Conservation (phyloP, 2,797 vertebrate genomes). For the Sebastes dallii region DNA sequence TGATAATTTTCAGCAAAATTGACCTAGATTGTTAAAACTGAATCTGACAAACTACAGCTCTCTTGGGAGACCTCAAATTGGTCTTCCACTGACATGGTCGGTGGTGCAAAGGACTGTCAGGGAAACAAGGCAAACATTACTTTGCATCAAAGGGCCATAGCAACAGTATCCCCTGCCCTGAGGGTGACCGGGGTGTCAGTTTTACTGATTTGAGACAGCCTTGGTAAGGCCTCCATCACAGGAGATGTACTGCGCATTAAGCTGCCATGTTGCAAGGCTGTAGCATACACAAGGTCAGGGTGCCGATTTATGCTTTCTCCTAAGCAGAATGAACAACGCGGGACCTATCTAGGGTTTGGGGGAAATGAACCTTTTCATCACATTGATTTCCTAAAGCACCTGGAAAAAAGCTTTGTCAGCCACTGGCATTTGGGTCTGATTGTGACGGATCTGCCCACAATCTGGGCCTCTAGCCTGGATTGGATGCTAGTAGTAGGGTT, state of each 20-base stretch:
- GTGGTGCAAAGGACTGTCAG: constrained; percentile 45
- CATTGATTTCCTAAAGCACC: constrained; percentile 83
- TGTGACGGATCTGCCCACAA: constrained; percentile 80
- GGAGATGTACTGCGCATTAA: constrained; percentile 70
- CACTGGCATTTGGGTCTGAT: constrained; percentile 80
- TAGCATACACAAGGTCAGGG: constrained; percentile 78
- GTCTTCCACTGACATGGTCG: constrained; percentile 31
- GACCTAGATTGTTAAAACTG: neutral
- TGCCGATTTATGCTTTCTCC: constrained; percentile 78
- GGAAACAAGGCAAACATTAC: constrained; percentile 50
- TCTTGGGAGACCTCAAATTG: constrained; percentile 12
- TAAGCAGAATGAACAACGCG: constrained; percentile 76
- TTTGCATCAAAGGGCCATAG: constrained; percentile 61
- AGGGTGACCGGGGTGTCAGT: constrained; percentile 62
- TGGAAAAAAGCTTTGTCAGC: constrained; percentile 83
- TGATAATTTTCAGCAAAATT: neutral
- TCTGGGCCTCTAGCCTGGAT: constrained; percentile 66
- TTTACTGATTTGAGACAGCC: constrained; percentile 75
- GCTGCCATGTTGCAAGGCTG: constrained; percentile 67
- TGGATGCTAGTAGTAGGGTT: constrained; percentile 56
- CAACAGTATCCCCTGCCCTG: constrained; percentile 35
- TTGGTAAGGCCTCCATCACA: constrained; percentile 75
- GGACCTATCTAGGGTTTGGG: constrained; percentile 72
- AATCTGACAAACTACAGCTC: constrained; percentile 10
- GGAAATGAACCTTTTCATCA: constrained; percentile 85